A percentile compares a stretch with the other conserved stretches of the same genome.
phyloP scores from a whole-genome alignment of 2,888 invertebrate genomes.

The Heliconius aoede region DNA sequence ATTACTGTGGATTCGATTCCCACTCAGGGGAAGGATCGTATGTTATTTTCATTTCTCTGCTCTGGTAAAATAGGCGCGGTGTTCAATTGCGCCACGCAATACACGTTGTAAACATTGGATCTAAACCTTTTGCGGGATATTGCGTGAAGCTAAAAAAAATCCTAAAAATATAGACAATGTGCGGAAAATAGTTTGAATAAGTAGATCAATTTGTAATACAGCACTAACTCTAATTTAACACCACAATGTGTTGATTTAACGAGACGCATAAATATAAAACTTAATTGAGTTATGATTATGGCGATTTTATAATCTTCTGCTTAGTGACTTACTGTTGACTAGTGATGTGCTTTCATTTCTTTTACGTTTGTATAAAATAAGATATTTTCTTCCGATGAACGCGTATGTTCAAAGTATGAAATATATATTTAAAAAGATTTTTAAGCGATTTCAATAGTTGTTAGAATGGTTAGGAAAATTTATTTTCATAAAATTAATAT shows the following conservation, averaged over 20 bases:
- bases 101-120: background rate
- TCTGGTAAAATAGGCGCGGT: too few species aligned
- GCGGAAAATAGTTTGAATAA: slow-evolving; percentile 19
- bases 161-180: background rate
- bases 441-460: too few species aligned
- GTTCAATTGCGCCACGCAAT: too few species aligned
- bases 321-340: slow-evolving; percentile 61
- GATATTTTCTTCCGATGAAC: too few species aligned
- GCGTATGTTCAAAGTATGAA: too few species aligned
- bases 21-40: background rate
- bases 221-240: slow-evolving; percentile 58
- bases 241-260: slow-evolving; percentile 70
- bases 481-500: too few species aligned
- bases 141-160: background rate
- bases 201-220: slow-evolving; percentile 30
- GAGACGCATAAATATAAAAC: slow-evolving; percentile 76
- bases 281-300: slow-evolving; percentile 82
- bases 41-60: too few species aligned
- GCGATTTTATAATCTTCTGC: slow-evolving; percentile 71
- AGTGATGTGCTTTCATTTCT: slow-evolving; percentile 51
- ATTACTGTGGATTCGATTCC: background rate
- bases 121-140: background rate
- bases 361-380: too few species aligned
- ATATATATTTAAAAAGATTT: too few species aligned
- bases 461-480: too few species aligned